phyloP scores from a whole-genome alignment of 2,888 invertebrate genomes.

The Sycophila texana region DNA sequence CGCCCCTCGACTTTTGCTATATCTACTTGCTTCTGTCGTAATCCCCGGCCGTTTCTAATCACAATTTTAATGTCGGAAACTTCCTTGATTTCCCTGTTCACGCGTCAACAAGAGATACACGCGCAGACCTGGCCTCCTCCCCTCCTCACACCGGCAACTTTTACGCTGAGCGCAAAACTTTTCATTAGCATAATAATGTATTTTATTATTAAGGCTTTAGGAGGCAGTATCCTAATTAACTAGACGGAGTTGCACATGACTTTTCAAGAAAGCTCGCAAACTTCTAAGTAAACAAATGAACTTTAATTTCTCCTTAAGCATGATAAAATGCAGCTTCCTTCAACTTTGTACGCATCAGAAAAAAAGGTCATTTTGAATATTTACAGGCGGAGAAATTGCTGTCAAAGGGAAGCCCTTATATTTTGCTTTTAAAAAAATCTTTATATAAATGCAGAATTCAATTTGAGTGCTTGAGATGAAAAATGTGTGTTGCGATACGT shows the following conservation, averaged over 20 bases:
- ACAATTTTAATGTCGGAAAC: conserved; percentile 56
- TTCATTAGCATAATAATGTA: conserved; percentile 44
- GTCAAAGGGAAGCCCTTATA: neutral
- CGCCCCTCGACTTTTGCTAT: conserved; percentile 17
- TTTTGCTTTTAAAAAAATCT: neutral
- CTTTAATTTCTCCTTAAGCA: neutral
- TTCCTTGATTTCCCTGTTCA: conserved; percentile 51
- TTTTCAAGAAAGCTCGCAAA: neutral
- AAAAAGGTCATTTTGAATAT: neutral
- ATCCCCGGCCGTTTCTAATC: conserved; percentile 53
- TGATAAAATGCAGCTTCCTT: neutral
- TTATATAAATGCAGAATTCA: neutral
- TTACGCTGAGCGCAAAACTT: conserved; percentile 28
- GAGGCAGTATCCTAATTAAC: conserved; percentile 19
- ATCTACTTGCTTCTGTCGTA: conserved; percentile 1
- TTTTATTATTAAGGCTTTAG: conserved; percentile 17
- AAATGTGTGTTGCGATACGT: neutral
- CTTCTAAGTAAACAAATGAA: conserved; percentile 2
- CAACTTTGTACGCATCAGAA: too few species aligned
- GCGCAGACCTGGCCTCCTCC: neutral
- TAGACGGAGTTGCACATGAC: conserved; percentile 7
- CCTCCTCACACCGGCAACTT: conserved; percentile 14
- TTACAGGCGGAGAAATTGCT: neutral
- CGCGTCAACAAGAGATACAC: conserved; percentile 46
- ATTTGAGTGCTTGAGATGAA: neutral